Evolutionary conservation across 2,113 vertebrate species (phyloP).

Genomic region (Bos taurus): DNA sequence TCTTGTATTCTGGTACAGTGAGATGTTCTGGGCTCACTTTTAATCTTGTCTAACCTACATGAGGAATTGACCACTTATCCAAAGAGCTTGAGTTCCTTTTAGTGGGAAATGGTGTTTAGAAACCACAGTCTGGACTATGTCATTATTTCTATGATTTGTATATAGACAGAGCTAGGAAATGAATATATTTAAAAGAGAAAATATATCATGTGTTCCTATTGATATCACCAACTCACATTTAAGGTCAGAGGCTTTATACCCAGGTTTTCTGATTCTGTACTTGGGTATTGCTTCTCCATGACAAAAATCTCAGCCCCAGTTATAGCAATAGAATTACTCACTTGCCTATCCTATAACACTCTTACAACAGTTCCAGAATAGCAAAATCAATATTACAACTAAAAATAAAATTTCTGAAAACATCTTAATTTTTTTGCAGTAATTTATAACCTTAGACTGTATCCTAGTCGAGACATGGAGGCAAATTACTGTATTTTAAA

Average conservation of each 20-base stretch:
- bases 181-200: neutral
- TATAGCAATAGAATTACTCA: neutral
- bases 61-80: neutral
- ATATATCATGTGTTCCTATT: neutral
- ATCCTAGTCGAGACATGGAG: neutral
- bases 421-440: neutral
- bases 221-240: neutral
- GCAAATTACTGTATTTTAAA: neutral
- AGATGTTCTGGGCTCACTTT: neutral
- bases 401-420: neutral
- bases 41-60: neutral
- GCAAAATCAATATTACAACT: neutral
- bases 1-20: neutral
- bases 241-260: neutral
- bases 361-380: neutral
- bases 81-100: neutral
- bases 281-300: neutral
- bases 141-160: neutral
- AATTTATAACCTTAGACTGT: neutral
- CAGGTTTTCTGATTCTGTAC: neutral
- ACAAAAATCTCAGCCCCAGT: neutral
- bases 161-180: neutral
- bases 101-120: neutral
- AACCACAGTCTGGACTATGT: neutral
- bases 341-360: neutral